phyloP scores from a whole-genome alignment of 2,888 invertebrate species.

The Caenorhabditis angaria region DNA sequence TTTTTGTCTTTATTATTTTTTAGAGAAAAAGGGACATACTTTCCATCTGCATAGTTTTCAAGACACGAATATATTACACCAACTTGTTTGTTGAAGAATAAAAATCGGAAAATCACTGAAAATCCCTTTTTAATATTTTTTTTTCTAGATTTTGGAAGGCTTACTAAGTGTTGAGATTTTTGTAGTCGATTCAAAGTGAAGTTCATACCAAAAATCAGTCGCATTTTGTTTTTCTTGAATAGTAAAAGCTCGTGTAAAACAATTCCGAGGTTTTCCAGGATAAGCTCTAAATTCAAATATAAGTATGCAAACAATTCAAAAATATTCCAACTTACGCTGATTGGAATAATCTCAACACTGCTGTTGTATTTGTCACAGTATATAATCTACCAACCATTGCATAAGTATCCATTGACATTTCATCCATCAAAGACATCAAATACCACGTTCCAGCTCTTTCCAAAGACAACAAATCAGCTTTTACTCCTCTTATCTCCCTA shows the following conservation, averaged over 20 bases:
- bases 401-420: slow-evolving; percentile 58
- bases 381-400: slow-evolving; percentile 54
- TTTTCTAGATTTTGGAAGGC: slow-evolving; percentile 20
- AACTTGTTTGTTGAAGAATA: slow-evolving; percentile 61
- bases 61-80: slow-evolving; percentile 60
- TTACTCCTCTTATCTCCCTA: slow-evolving; percentile 48
- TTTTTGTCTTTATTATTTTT: background rate
- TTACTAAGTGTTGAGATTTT: slow-evolving; percentile 52
- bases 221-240: slow-evolving; percentile 39
- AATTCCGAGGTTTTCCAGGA: slow-evolving; percentile 51
- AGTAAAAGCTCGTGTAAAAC: slow-evolving; percentile 55
- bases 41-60: slow-evolving; percentile 48
- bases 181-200: slow-evolving; percentile 52
- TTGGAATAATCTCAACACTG: slow-evolving; percentile 52
- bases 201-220: slow-evolving; percentile 49
- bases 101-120: slow-evolving; percentile 59
- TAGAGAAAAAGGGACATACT: slow-evolving; percentile 11
- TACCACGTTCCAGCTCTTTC: slow-evolving; percentile 60
- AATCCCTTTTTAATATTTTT: slow-evolving; percentile 9
- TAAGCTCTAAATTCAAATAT: slow-evolving; percentile 42
- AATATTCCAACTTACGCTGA: slow-evolving; percentile 43
- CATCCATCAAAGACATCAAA: slow-evolving; percentile 57
- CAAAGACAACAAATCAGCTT: slow-evolving; percentile 49
- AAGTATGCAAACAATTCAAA: no score
- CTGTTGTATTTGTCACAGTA: slow-evolving; percentile 44